Evolutionary conservation across 2,888 invertebrate species (phyloP), one percentile per base, ranked within the genome.

Genomic region (Nasonia oneida): DNA sequence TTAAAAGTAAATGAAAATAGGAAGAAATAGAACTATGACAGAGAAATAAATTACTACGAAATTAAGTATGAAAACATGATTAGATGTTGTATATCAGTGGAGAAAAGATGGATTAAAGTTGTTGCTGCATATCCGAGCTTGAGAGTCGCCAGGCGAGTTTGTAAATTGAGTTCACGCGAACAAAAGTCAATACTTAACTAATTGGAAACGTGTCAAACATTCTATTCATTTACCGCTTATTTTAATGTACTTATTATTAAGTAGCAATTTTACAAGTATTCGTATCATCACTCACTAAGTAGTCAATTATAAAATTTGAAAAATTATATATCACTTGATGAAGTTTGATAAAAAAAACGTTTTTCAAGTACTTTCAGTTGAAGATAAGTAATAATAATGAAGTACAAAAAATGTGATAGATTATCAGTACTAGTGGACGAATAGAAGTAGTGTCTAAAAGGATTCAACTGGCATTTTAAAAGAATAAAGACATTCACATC

Each of bases 1-100:
- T 87, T 88, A 87, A 89, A 89, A 87, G 83, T 50, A 79, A 71
- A 50, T 75, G 81, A 76, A 81, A 88, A 57, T 64, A 57, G 84
- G 76, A 78, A 23, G 37, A 83, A 33, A 70, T 23, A 47, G 53
- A 39, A 83, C 39, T 86, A 61, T 64, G 76, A 76, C 64, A 23
- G 29, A 67, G 53, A 29, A 53, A 80, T 47, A n/a, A 47, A 39
- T 33, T 83, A 74, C 18, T 42, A 79, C 37, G 23, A 81, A 79
- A 75, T 75, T 61, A 79, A 61, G 50, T 33, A 29, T 50, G 71
- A 47, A 67, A 67, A 71, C 70, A 50, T n/a, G 29, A 67, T 12
- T 64, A 14, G 42, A 77, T 78, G 50, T 73, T 81, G n/a, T 80
- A 71, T 76, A 50, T 76, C 23, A 29, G 18, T 75, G 15, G 71